Evolutionary conservation across 2,113 vertebrate species (phyloP).

Genomic region (Opisthocomus hoazin): DNA sequence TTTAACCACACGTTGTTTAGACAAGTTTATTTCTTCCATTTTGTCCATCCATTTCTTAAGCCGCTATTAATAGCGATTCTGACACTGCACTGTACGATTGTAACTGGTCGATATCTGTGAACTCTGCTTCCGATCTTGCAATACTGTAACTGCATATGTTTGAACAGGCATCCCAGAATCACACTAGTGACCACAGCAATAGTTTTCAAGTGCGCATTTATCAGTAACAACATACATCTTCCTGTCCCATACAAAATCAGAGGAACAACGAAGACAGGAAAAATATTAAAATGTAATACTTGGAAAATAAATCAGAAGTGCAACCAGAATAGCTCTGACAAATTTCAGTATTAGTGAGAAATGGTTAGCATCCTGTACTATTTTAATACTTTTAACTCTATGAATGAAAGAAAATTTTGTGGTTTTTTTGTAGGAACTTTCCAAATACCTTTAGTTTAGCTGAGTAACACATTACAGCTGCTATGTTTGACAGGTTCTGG

Average conservation of each 20-base stretch:
- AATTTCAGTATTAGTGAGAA: neutral
- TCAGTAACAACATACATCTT: neutral
- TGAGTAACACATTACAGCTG: too few relatives aligned
- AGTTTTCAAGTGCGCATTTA: neutral
- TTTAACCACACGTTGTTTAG: neutral
- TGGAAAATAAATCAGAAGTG: neutral
- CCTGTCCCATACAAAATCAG: neutral
- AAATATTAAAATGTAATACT: neutral
- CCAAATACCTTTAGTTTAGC: neutral
- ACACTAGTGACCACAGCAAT: neutral
- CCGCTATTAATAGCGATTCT: neutral
- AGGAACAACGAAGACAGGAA: neutral
- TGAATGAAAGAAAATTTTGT: neutral
- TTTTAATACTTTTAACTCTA: neutral
- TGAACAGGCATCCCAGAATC: neutral
- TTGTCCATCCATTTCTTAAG: neutral
- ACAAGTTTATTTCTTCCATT: neutral
- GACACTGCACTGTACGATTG: neutral
- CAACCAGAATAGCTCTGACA: neutral
- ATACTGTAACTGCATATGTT: neutral
- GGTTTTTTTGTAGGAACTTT: neutral
- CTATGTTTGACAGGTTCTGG: neutral
- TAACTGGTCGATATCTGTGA: neutral
- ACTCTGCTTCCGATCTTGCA: neutral
- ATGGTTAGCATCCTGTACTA: neutral